Conservation (phyloP, 2,888 invertebrate species). For the Atethmia centrago region DNA sequence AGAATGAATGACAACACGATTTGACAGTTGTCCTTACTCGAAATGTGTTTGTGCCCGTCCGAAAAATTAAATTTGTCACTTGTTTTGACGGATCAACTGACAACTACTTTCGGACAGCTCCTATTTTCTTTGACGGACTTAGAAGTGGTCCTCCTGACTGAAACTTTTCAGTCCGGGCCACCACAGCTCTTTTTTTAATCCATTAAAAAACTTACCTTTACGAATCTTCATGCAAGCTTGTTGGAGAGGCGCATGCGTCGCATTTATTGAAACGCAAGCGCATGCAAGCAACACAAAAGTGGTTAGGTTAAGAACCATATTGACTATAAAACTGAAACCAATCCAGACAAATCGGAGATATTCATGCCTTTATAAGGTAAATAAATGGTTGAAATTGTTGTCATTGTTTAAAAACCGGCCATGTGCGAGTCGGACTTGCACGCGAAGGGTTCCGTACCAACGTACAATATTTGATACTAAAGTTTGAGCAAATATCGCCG, state of each 20-base stretch:
- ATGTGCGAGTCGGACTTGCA: background rate
- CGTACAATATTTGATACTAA: background rate
- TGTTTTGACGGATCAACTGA: too few species aligned
- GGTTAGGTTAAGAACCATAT: constrained; percentile 5
- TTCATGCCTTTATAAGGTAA: background rate
- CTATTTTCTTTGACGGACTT: too few species aligned
- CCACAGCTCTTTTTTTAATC: background rate
- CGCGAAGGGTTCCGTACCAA: background rate
- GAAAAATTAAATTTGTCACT: too few species aligned
- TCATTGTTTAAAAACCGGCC: background rate
- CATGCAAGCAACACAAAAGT: background rate
- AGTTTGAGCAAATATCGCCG: background rate
- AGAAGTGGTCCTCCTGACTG: too few species aligned
- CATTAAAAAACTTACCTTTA: constrained; percentile 1
- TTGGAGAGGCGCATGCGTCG: fast-evolving
- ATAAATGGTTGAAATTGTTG: background rate
- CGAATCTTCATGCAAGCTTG: constrained; percentile 19
- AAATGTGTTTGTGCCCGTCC: too few species aligned
- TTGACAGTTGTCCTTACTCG: too few species aligned
- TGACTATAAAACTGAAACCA: background rate
- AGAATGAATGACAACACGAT: too few species aligned
- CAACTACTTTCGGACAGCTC: too few species aligned
- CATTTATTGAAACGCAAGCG: background rate
- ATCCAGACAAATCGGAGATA: background rate
- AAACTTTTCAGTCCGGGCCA: background rate